Percentiles rank a stretch among this genome's conserved stretches.
phyloP scores from a whole-genome alignment of 2,888 invertebrate species.

The Drosophila pegasa region DNA sequence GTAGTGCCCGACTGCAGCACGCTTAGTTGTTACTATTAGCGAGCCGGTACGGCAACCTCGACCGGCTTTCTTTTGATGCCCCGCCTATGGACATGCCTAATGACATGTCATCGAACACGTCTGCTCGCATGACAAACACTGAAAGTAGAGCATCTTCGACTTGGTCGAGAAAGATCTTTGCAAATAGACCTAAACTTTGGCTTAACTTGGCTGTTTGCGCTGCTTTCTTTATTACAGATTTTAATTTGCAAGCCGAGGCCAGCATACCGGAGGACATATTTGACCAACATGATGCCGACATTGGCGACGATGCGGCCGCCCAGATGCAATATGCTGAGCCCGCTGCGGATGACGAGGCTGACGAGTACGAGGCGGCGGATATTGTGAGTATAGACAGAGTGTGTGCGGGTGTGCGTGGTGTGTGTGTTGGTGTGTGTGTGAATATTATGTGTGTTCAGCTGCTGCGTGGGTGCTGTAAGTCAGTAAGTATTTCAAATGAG shows the following conservation, averaged over 20 bases:
- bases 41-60: no score
- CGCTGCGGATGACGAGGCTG: slow-evolving; percentile 48
- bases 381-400: slow-evolving; percentile 72
- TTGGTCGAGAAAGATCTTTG: neutral
- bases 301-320: slow-evolving; percentile 56
- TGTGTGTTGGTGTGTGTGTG: neutral
- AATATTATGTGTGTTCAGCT: neutral
- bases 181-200: neutral
- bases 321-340: slow-evolving; percentile 67
- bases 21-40: no score
- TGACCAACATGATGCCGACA: slow-evolving; percentile 76
- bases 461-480: slow-evolving; percentile 28
- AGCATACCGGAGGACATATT: slow-evolving; percentile 82
- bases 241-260: slow-evolving; percentile 82
- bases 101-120: neutral
- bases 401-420: neutral
- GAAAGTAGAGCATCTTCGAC: neutral
- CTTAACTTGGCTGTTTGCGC: neutral
- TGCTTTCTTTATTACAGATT: slow-evolving; percentile 63
- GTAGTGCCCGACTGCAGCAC: no score
- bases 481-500: slow-evolving; percentile 56
- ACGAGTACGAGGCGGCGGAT: slow-evolving; percentile 72
- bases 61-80: neutral
- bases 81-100: neutral
- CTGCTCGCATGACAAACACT: no score